These are phyloP conservation scores for Lophotis ruficrista DNA, from an alignment of 2,113 vertebrate genomes.

Conservation along the genomic window DNA sequence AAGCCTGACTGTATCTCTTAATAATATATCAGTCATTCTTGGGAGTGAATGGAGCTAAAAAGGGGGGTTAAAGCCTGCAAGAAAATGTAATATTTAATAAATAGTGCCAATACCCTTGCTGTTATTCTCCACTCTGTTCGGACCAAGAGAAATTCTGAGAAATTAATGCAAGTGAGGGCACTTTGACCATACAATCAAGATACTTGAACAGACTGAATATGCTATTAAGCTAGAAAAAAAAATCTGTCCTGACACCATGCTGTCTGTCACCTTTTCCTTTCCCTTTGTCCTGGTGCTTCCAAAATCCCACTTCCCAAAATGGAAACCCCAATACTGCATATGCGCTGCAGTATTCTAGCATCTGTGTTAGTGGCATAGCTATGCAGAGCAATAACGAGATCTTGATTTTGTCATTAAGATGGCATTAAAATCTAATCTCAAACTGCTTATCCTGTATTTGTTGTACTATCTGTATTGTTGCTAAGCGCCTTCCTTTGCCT, in stretches of 20 bases:
- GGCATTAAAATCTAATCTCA: slow-evolving; percentile 47
- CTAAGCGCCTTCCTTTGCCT: slow-evolving; percentile 2
- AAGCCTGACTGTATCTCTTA: background rate
- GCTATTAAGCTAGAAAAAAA: background rate
- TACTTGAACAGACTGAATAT: background rate
- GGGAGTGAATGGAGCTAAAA: background rate
- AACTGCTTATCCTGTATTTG: background rate
- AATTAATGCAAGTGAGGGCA: background rate
- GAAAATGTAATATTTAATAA: background rate
- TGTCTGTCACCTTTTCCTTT: background rate
- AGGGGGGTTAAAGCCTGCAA: background rate
- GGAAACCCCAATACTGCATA: background rate
- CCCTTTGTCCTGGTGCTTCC: background rate
- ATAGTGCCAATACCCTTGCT: background rate
- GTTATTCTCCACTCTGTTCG: background rate
- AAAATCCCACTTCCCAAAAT: background rate
- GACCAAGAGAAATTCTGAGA: background rate
- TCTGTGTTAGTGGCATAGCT: background rate
- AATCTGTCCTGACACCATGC: background rate
- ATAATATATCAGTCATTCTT: background rate
- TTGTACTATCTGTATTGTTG: slow-evolving; percentile 14
- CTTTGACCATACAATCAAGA: background rate
- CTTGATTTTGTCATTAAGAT: background rate
- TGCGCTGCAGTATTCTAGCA: background rate
- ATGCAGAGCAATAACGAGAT: background rate